Base-by-base conservation (phyloP, 2,113 vertebrate species). In the Gallinago jamesoni region DNA sequence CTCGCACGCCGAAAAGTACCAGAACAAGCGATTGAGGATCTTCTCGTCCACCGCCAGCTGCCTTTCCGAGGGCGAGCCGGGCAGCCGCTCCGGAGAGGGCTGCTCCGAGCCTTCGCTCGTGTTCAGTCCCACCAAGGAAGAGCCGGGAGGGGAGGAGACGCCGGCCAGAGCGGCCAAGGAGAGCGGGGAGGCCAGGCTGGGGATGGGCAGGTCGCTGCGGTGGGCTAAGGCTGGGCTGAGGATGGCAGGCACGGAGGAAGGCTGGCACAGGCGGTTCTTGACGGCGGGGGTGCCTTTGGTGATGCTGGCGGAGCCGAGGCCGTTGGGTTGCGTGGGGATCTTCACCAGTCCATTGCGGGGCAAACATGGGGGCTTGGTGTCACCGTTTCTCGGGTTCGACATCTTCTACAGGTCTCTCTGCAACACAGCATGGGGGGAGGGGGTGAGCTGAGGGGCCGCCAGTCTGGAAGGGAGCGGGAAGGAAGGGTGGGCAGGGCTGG, bases 251-350 rank as follows among this genome's bases (percentile, higher is more conserved):
- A 99, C 98, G 0, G 99, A 99, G 27, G 99, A 99, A 39, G 99
- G 99, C 97, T 99, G 99, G 98, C 99, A 99, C 95, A 99, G 97
- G 86, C 99, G 99, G 98, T 99, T 99, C 97, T 99, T 99, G 97
- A 99, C 99, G 27, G 99, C 99, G 0, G 99, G 99, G 1, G 99
- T 99, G 97, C 99, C 99, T 97, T 99, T 99, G 98, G 99, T 99
- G 98, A 99, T 99, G 96, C 99, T 99, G 88, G 99, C 99, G 0
- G 99, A 98, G 63, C 99, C 99, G 48, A 99, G 98, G 96, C 99
- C 98, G 16, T 99, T 99, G 97, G 99, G 98, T 98, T 99, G 99
- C 11, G 99, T 98, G 31, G 99, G 99, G 88, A 99, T 97, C 98
- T 99, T 99, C 97, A 99, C 99, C 95, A 99, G 98, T 84, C 99